These are phyloP conservation scores for Stegana nigrithorax DNA, from an alignment of 2,888 invertebrate genomes.

Conservation along the genomic window DNA sequence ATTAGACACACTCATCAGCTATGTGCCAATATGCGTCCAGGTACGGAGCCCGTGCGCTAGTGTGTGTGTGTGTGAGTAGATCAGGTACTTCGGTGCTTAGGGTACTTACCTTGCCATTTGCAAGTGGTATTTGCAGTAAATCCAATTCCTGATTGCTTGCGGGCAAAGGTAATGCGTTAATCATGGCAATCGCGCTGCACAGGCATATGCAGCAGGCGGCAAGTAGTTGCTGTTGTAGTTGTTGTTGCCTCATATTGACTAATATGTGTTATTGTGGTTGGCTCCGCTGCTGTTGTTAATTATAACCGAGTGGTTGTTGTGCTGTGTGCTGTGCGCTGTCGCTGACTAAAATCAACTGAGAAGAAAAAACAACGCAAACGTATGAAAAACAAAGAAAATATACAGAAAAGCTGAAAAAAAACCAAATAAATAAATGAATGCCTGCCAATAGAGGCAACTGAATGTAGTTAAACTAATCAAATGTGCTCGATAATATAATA, in stretches of 20 bases:
- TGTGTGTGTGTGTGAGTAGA: too few relatives aligned
- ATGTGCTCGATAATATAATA: too few relatives aligned
- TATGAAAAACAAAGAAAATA: too few relatives aligned
- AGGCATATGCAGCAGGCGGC: conserved; percentile 34
- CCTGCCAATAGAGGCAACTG: too few relatives aligned
- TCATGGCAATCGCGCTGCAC: conserved; percentile 53
- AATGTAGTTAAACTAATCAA: too few relatives aligned
- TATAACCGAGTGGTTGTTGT: neutral
- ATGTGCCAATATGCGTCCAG: too few relatives aligned
- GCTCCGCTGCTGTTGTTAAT: too few relatives aligned
- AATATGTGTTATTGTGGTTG: conserved; percentile 21
- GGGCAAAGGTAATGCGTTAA: conserved; percentile 63
- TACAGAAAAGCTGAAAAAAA: too few relatives aligned
- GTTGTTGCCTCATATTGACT: conserved; percentile 40
- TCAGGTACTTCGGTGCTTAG: neutral
- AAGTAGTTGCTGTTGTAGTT: conserved; percentile 38
- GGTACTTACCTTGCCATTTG: conserved; percentile 67
- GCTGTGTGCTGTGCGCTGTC: conserved; percentile 22
- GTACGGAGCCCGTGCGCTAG: too few relatives aligned
- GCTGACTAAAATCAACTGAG: conserved; percentile 38
- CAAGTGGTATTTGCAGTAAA: conserved; percentile 67
- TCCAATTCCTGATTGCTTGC: conserved; percentile 64
- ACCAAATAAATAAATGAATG: too few relatives aligned
- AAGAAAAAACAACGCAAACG: conserved; percentile 15
- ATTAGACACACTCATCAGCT: neutral